Evolutionary conservation across 2,113 vertebrate genomes (phyloP).

Genomic region (Isichthys henryi): DNA sequence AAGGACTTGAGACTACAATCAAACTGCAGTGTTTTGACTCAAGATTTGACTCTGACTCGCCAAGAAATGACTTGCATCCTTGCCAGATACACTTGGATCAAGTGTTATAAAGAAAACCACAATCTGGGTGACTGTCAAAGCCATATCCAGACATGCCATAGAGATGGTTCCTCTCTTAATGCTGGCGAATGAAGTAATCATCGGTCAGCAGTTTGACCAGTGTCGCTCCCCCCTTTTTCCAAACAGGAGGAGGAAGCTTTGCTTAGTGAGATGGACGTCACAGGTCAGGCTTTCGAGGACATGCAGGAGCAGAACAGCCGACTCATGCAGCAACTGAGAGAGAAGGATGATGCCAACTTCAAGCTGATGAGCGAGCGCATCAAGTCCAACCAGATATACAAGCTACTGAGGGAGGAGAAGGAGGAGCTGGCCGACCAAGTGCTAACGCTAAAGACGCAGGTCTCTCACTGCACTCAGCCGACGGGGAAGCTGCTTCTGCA

Average conservation of each 20-base stretch:
- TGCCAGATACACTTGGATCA: not conserved
- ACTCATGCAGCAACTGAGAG: constrained; percentile 79
- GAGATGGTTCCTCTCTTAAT: not conserved
- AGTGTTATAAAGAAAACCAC: not conserved
- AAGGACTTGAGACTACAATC: too few relatives aligned
- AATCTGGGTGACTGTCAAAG: not conserved
- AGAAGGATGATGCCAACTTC: constrained; percentile 92
- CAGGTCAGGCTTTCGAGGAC: constrained; percentile 88
- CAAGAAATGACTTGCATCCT: too few relatives aligned
- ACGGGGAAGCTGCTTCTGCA: not conserved
- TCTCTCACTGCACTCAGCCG: constrained; percentile 25
- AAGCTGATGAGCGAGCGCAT: constrained; percentile 92
- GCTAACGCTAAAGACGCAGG: constrained; percentile 84
- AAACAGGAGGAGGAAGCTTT: constrained; percentile 84
- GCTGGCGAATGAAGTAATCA: not conserved
- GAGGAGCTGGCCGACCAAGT: constrained; percentile 86
- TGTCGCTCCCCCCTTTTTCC: not conserved
- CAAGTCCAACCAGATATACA: constrained; percentile 94
- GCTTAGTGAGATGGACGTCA: constrained; percentile 91
- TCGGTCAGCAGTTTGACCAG: not conserved
- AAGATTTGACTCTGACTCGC: too few relatives aligned
- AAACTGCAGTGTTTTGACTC: too few relatives aligned
- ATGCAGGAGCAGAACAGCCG: constrained; percentile 95
- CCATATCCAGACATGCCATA: not conserved
- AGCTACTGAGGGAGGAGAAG: constrained; percentile 84